Evolutionary conservation across 1,140 invertebrate species (phyloP).

Genomic region (Trinorchestia longiramus): DNA sequence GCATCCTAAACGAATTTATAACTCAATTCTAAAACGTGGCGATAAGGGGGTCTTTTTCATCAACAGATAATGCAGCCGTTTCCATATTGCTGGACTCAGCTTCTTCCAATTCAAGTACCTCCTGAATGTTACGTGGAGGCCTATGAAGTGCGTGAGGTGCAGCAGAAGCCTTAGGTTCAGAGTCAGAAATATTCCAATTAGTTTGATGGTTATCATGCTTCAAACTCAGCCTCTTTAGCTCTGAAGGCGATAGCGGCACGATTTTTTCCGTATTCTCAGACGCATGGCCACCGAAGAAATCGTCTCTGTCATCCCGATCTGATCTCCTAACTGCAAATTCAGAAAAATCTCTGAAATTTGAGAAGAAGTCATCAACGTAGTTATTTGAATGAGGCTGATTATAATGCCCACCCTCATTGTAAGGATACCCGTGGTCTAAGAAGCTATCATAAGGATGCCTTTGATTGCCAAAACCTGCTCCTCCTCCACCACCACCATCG

Average conservation of each 20-base stretch:
- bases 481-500: constrained; percentile 68
- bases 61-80: constrained; percentile 40
- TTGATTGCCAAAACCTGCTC: constrained; percentile 65
- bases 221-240: not conserved
- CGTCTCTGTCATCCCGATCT: constrained; percentile 47
- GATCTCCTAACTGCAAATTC: constrained; percentile 71
- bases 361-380: constrained; percentile 78
- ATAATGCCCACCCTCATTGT: constrained; percentile 72
- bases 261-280: constrained; percentile 61
- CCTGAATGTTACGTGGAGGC: constrained; percentile 65
- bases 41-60: constrained; percentile 63
- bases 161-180: not conserved
- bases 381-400: constrained; percentile 70
- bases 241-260: not conserved
- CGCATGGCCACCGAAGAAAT: constrained; percentile 56
- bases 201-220: not conserved
- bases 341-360: constrained; percentile 89
- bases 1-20: not conserved
- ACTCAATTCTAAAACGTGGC: constrained; percentile 60
- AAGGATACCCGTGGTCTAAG: constrained; percentile 78
- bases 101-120: constrained; percentile 61
- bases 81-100: constrained; percentile 57
- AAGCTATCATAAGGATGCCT: constrained; percentile 74
- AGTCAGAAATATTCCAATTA: not conserved
- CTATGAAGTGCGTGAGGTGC: constrained; percentile 23